Percentiles rank a stretch among this genome's conserved stretches.
phyloP scores from a whole-genome alignment of 2,888 invertebrate species.

The Zhuqinia jingwanae region DNA sequence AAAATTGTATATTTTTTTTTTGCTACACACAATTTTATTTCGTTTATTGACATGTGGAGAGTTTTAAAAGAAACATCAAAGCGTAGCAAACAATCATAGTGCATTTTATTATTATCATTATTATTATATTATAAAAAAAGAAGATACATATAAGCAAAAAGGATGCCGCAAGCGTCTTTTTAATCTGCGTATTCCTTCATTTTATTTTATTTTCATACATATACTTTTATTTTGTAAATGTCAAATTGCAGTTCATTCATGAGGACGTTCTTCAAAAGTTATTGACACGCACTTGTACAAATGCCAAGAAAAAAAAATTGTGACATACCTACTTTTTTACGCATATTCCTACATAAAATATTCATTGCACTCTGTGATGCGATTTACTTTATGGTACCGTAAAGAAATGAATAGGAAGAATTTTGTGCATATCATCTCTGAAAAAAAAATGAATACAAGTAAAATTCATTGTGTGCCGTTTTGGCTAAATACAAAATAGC shows the following conservation, averaged over 20 bases:
- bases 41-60: conserved; percentile 44
- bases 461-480: conserved; percentile 13
- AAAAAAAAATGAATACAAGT: conserved; percentile 29
- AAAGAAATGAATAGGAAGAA: too few species aligned
- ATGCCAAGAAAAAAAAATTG: conserved; percentile 60
- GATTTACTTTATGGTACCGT: not conserved
- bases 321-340: conserved; percentile 69
- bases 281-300: conserved; percentile 59
- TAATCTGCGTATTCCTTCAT: too few species aligned
- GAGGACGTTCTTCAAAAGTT: conserved; percentile 50
- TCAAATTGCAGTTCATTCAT: not conserved
- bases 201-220: not conserved
- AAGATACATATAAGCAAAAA: not conserved
- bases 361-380: not conserved
- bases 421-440: too few species aligned
- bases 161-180: conserved; percentile 8
- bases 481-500: not conserved
- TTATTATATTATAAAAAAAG: too few species aligned
- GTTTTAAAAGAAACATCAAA: not conserved
- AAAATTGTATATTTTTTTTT: too few species aligned
- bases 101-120: too few species aligned
- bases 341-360: conserved; percentile 44
- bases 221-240: not conserved
- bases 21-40: conserved; percentile 14
- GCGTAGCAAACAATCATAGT: too few species aligned